Evolutionary conservation across 2,113 vertebrate genomes (phyloP).

Genomic region (Neoarius graeffei): DNA sequence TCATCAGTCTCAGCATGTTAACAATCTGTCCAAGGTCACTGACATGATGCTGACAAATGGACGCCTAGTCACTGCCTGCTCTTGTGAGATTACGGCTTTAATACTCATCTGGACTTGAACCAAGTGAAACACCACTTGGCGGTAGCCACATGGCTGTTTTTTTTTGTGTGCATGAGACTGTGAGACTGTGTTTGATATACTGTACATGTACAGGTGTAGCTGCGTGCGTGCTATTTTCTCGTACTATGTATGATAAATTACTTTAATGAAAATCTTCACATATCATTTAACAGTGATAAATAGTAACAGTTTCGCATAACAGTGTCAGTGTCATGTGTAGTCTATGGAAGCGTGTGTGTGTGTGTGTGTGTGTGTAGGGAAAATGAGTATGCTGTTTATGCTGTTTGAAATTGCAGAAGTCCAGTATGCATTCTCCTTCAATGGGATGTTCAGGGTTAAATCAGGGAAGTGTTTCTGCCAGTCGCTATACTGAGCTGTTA

Average conservation of each 20-base stretch:
- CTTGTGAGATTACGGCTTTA: slow-evolving; percentile 9
- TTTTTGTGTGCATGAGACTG: neutral
- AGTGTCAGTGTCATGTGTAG: slow-evolving; percentile 26
- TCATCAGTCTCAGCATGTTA: slow-evolving; percentile 21
- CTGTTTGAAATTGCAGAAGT: neutral
- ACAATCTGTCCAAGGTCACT: slow-evolving; percentile 39
- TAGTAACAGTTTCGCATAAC: neutral
- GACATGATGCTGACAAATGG: slow-evolving; percentile 35
- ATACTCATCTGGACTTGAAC: slow-evolving; percentile 7
- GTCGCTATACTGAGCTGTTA: neutral
- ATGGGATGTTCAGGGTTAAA: neutral
- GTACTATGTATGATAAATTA: slow-evolving; percentile 11
- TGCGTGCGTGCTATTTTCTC: neutral
- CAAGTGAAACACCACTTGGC: slow-evolving; percentile 10
- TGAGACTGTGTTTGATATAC: neutral
- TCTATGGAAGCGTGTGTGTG: slow-evolving; percentile 1
- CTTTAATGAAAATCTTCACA: neutral
- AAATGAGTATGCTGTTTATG: neutral
- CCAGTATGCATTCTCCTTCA: neutral
- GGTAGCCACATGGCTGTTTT: slow-evolving; percentile 11
- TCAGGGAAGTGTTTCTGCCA: neutral
- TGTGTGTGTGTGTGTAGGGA: slow-evolving; percentile 1
- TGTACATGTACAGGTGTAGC: slow-evolving; percentile 37
- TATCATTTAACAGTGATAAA: neutral
- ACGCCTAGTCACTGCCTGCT: neutral